phyloP scores from a whole-genome alignment of 2,797 vertebrate genomes.

The Morus bassanus region DNA sequence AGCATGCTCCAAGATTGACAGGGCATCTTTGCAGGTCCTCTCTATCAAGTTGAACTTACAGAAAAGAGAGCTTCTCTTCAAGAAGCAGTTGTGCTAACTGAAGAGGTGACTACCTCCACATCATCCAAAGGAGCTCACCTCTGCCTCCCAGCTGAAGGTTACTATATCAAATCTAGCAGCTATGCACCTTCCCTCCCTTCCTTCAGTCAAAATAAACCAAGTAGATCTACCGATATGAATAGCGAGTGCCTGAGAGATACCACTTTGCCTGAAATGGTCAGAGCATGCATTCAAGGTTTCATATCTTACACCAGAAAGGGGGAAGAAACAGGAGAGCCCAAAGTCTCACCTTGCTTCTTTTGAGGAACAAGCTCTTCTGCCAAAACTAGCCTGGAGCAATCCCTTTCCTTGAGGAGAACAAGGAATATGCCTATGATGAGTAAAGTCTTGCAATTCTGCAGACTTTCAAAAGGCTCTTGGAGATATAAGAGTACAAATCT shows the following conservation, averaged over 20 bases:
- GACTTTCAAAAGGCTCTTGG: slow-evolving; percentile 43
- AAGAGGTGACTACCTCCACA: background rate
- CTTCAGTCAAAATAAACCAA: background rate
- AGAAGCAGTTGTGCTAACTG: background rate
- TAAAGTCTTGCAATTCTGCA: slow-evolving; percentile 48
- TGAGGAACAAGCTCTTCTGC: slow-evolving; percentile 50
- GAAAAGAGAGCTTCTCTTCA: background rate
- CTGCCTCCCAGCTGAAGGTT: background rate
- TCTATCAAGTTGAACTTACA: fast-evolving
- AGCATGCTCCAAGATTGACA: background rate
- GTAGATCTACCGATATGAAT: background rate
- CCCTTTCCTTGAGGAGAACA: slow-evolving; percentile 23
- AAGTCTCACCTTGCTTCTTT: slow-evolving; percentile 33
- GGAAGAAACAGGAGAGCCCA: background rate
- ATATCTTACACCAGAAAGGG: background rate
- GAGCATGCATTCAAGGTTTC: background rate
- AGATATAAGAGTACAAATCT: slow-evolving; percentile 56
- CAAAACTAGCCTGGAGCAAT: slow-evolving; percentile 39
- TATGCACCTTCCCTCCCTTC: background rate
- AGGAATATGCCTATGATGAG: slow-evolving; percentile 36
- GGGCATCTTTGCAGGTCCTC: background rate
- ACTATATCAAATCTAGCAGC: background rate
- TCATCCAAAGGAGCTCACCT: background rate
- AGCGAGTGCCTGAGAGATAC: background rate
- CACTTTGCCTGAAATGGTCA: background rate